These are phyloP conservation scores for Rhincodon typus DNA, from an alignment of 2,797 vertebrate species.

Conservation along the genomic window DNA sequence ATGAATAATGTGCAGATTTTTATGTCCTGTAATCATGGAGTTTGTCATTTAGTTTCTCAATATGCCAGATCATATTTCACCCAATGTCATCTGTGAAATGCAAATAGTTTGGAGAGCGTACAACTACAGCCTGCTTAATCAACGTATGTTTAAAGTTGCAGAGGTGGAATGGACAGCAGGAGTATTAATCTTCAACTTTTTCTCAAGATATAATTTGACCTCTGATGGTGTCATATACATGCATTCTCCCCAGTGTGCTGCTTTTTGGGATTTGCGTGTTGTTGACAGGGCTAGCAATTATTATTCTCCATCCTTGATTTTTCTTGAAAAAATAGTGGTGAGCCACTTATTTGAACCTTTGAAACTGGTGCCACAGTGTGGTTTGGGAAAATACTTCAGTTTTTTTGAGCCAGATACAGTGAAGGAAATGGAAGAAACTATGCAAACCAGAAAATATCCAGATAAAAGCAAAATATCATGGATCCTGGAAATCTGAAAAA, in stretches of 20 bases:
- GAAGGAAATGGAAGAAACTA: not conserved
- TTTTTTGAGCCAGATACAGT: not conserved
- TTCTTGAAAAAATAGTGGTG: not conserved
- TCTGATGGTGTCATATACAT: not conserved
- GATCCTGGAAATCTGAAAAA: no score
- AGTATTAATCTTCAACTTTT: not conserved
- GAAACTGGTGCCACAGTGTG: not conserved
- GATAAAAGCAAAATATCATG: no score
- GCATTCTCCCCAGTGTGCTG: not conserved
- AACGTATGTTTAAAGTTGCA: not conserved
- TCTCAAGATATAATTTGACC: not conserved
- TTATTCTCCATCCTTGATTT: not conserved
- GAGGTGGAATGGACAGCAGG: not conserved
- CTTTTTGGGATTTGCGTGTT: not conserved
- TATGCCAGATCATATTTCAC: not conserved
- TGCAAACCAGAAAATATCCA: no score
- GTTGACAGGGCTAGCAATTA: not conserved
- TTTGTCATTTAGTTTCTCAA: not conserved
- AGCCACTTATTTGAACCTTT: not conserved
- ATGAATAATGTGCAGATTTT: not conserved
- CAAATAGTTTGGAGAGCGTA: not conserved
- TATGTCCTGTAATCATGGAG: not conserved
- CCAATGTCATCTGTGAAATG: not conserved
- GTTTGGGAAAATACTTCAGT: not conserved
- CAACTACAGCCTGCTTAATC: not conserved